Evolutionary conservation across 2,888 invertebrate genomes (phyloP).

Genomic region (Conus canariensis): DNA sequence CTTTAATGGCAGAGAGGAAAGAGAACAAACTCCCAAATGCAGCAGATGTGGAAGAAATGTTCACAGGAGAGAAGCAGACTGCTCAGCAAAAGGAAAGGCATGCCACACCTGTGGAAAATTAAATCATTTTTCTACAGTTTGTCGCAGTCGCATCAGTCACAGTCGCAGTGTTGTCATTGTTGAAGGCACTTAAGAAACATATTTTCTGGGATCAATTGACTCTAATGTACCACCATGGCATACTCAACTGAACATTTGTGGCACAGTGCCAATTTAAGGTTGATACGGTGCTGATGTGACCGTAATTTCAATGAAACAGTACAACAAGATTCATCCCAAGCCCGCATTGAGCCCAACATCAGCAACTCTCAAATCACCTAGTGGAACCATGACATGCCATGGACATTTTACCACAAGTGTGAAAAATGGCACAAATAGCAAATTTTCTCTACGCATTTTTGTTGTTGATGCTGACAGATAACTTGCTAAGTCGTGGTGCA

Average conservation of each 20-base stretch:
- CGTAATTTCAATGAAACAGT: neutral
- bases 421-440: no score
- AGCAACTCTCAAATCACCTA: neutral
- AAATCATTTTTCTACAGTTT: neutral
- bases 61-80: neutral
- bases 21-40: neutral
- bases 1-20: neutral
- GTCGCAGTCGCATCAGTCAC: neutral
- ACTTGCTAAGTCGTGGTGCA: neutral
- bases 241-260: neutral
- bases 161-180: neutral
- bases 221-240: neutral
- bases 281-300: neutral
- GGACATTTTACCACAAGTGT: neutral
- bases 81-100: neutral
- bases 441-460: neutral
- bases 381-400: neutral
- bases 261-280: neutral
- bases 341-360: neutral
- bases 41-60: neutral
- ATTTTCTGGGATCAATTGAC: neutral
- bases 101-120: neutral
- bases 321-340: neutral
- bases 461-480: neutral
- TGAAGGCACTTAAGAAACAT: neutral